Evolutionary conservation across 2,888 invertebrate genomes (phyloP).

Genomic region (Sisyra nigra): DNA sequence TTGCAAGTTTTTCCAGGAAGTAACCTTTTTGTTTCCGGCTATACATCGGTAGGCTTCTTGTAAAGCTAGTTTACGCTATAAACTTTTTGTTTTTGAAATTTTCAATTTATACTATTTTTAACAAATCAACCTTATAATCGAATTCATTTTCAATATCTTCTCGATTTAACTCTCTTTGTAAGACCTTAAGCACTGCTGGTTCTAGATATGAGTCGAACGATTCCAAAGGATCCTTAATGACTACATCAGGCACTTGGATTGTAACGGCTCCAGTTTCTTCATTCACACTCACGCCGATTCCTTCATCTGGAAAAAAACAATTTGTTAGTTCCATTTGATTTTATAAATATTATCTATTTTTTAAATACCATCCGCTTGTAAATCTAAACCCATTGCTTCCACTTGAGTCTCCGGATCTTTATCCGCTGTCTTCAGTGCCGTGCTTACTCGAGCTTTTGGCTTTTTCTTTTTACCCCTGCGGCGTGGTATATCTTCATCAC

Average conservation of each 20-base stretch:
- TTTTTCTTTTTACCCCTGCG: slow-evolving; percentile 35
- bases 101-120: slow-evolving; percentile 9
- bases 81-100: slow-evolving; percentile 12
- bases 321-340: neutral
- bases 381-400: slow-evolving; percentile 6
- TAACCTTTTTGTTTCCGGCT: slow-evolving; percentile 16
- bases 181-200: slow-evolving; percentile 42
- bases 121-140: slow-evolving; percentile 36
- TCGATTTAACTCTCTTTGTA: slow-evolving; percentile 48
- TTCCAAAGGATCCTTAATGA: slow-evolving; percentile 5
- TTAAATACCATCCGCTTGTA: neutral
- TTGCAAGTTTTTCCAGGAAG: neutral
- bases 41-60: slow-evolving; percentile 48
- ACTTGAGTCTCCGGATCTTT: slow-evolving; percentile 58
- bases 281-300: slow-evolving; percentile 17
- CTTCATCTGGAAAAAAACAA: neutral
- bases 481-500: slow-evolving; percentile 40
- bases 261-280: neutral
- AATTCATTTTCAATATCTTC: slow-evolving; percentile 55
- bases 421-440: slow-evolving; percentile 22
- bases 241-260: slow-evolving; percentile 4
- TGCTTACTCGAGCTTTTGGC: slow-evolving; percentile 25
- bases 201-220: slow-evolving; percentile 34
- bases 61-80: slow-evolving; percentile 45
- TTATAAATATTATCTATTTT: neutral